A percentile compares a stretch with the other conserved stretches of the same genome.
Conservation (phyloP, 2,113 vertebrate genomes). For the Typhlomys cinereus region DNA sequence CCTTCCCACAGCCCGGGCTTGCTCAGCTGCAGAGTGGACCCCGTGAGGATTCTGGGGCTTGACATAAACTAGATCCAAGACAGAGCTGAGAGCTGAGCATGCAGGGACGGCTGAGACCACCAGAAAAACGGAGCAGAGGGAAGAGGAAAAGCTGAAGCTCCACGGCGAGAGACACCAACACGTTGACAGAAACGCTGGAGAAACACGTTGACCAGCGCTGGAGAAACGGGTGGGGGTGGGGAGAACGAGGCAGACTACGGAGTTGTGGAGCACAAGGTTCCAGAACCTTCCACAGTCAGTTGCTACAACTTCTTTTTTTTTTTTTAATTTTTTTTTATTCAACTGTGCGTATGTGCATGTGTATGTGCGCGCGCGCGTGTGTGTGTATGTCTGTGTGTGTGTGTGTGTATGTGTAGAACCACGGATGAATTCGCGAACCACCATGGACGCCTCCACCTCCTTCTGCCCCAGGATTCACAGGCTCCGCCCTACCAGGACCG, state of each 20-base stretch:
- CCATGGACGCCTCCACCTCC: no score
- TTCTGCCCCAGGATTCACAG: no score
- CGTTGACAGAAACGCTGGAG: conserved; percentile 47
- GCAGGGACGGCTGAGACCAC: neutral
- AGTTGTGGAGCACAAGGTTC: neutral
- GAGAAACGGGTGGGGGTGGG: neutral
- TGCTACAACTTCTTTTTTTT: neutral
- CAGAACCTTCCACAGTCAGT: neutral
- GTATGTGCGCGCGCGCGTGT: no score
- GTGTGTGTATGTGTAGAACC: no score
- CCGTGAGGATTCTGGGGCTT: neutral
- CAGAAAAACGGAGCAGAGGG: conserved; percentile 5
- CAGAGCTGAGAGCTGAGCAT: neutral
- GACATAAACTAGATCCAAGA: neutral
- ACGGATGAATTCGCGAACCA: no score
- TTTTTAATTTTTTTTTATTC: no score
- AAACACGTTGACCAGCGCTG: neutral
- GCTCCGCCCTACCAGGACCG: no score
- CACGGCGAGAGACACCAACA: conserved; percentile 62
- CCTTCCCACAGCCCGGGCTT: neutral
- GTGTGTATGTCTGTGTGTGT: no score
- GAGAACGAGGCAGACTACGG: conserved; percentile 25
- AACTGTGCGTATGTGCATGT: no score
- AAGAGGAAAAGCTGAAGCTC: conserved; percentile 54
- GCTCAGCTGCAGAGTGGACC: neutral